A percentile compares a stretch with the other conserved stretches of the same genome.
Conservation (phyloP, 2,113 vertebrate genomes). For the Glareola pratincola region DNA sequence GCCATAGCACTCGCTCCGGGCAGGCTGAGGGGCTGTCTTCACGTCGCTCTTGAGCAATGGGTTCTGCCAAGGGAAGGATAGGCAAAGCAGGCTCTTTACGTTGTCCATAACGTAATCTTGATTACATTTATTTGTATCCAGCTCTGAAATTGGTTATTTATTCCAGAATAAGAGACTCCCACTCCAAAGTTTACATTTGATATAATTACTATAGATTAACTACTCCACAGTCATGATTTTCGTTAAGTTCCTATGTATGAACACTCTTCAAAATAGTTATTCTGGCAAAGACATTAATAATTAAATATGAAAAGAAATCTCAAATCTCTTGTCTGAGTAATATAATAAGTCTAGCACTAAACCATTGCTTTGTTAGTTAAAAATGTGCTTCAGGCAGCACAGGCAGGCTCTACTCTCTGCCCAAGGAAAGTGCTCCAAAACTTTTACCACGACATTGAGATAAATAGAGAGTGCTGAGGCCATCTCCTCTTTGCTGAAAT, state of each 20-base stretch:
- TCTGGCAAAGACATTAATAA: neutral
- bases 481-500: constrained; percentile 42
- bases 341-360: neutral
- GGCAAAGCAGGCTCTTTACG: neutral
- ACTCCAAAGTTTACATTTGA: neutral
- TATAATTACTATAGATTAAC: neutral
- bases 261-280: neutral
- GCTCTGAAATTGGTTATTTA: neutral
- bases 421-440: neutral
- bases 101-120: neutral
- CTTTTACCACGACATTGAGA: constrained; percentile 14
- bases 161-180: neutral
- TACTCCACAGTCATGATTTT: neutral
- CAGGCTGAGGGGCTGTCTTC: neutral
- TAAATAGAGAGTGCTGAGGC: constrained; percentile 17
- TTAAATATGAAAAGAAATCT: neutral
- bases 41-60: neutral
- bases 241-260: neutral
- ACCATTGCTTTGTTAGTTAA: neutral
- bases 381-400: neutral
- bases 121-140: neutral
- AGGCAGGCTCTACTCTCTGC: neutral
- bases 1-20: neutral
- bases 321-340: neutral
- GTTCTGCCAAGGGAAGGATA: neutral